Evolutionary conservation across 2,113 vertebrate genomes (phyloP).

Genomic region (Dunckerocampus dactyliophorus): DNA sequence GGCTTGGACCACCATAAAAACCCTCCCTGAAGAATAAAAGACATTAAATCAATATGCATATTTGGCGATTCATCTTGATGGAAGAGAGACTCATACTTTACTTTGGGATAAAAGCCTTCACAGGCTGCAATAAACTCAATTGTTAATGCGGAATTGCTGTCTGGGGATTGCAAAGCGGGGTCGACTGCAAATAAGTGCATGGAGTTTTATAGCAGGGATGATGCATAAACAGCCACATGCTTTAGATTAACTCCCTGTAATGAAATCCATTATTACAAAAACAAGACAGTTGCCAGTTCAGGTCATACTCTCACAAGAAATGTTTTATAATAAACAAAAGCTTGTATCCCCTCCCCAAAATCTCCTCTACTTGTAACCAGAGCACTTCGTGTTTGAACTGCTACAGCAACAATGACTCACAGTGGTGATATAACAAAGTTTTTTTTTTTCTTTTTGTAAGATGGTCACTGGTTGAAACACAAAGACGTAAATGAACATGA

Average conservation of each 20-base stretch:
- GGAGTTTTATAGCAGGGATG: conserved; percentile 18
- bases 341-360: conserved; percentile 4
- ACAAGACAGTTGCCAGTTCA: background rate
- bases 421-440: conserved; percentile 18
- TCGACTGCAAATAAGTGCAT: conserved; percentile 24
- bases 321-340: conserved; percentile 29
- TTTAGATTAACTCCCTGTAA: conserved; percentile 28
- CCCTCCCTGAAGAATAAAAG: background rate
- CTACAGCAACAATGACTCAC: conserved; percentile 40
- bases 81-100: conserved; percentile 19
- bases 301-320: conserved; percentile 1
- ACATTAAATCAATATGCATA: conserved; percentile 9
- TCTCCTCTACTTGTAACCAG: conserved; percentile 27
- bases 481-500: conserved; percentile 40
- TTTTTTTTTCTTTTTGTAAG: background rate
- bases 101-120: conserved; percentile 25
- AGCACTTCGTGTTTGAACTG: conserved; percentile 42
- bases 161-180: conserved; percentile 17
- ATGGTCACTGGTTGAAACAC: conserved; percentile 22
- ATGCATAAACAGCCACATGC: conserved; percentile 31
- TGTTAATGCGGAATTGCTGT: conserved; percentile 17
- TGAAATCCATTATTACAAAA: conserved; percentile 23
- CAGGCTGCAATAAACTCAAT: conserved; percentile 15
- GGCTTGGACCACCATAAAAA: conserved; percentile 1
- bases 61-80: conserved; percentile 9